phyloP scores from a whole-genome alignment of 35 echinoderm and acorn worm genomes.

The Ophiothrix spiculata region DNA sequence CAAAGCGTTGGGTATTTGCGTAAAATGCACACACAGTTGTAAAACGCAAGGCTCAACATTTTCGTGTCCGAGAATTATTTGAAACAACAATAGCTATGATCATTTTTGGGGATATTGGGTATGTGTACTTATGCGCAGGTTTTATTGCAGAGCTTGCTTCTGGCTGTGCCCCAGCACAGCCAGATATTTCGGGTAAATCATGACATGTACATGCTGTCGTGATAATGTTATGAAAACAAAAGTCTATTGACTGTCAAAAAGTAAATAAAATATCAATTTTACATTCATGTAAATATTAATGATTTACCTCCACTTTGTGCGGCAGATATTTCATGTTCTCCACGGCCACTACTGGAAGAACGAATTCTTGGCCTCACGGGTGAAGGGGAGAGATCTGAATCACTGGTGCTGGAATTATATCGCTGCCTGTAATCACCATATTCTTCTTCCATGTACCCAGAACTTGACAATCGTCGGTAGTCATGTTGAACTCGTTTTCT shows the following conservation, averaged over 20 bases:
- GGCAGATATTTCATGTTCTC: conserved; percentile 14
- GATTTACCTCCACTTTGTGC: not conserved
- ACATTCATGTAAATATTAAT: not conserved
- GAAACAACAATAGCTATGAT: too few species aligned
- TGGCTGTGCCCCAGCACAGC: too few species aligned
- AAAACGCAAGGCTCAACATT: too few species aligned
- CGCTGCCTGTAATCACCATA: conserved; percentile 87
- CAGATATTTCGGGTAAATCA: too few species aligned
- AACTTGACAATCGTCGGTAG: conserved; percentile 92
- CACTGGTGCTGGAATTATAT: conserved; percentile 85
- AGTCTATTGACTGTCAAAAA: not conserved
- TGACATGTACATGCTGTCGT: too few species aligned
- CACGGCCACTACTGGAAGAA: not conserved
- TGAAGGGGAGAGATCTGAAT: conserved; percentile 80
- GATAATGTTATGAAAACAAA: too few species aligned
- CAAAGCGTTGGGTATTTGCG: too few species aligned
- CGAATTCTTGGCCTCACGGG: conserved; percentile 44
- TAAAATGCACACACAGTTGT: not conserved
- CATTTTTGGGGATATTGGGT: too few species aligned
- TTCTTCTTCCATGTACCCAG: conserved; percentile 88
- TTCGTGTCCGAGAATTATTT: too few species aligned
- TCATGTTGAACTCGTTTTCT: conserved; percentile 86
- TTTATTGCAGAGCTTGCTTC: too few species aligned
- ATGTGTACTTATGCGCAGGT: too few species aligned
- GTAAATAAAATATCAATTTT: not conserved